Evolutionary conservation across 1,140 invertebrate species (phyloP), one percentile per base, ranked within the genome.

Genomic region (Tetramorium alpestre): DNA sequence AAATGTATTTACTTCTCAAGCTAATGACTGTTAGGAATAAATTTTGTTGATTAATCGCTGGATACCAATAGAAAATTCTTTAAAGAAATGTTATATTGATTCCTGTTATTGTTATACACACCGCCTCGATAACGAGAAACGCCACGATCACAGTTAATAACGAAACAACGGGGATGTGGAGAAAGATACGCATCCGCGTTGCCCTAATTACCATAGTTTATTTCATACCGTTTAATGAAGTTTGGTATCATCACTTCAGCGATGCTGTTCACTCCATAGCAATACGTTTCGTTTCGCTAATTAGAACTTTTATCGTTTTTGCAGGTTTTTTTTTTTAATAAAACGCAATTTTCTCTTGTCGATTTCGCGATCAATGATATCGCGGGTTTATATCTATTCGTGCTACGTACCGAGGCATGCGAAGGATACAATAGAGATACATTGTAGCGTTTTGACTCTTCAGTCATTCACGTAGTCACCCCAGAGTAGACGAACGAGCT

Each of bases 391-490:
- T 13, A 58, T 58, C 49, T 58, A n/a, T 33, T 28, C 49, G 18
- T 47, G 51, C 78, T 33, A 33, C 33, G 33, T 4, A 33, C 33
- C 33, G 33, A 33, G 33, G 33, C 47, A 81, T 60, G 47, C 64
- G 56, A 44, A 60, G 5, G 62, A 67, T n/a, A 80, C 47, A 64
- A 41, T 78, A 78, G 60, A 65, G 41, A 16, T 78, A 65, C 47
- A 54, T 85, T 13, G 2, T 64, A 77, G 47, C n/a, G 73, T 78
- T 78, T 78, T 64, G 28, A 85, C 47, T 85, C 69, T 85, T 85
- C 33, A 47, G 78, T 85, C 75, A 58, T 78, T 85, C 56, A 56
- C 82, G 64, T 85, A 85, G 62, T 44, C 73, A 78, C 47, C 25
- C 73, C 41, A 41, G 54, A 60, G 49, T 84, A 84, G 69, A 73